These are phyloP conservation scores for Vulpes ferrilata DNA, from an alignment of 2,113 vertebrate species.

Conservation along the genomic window DNA sequence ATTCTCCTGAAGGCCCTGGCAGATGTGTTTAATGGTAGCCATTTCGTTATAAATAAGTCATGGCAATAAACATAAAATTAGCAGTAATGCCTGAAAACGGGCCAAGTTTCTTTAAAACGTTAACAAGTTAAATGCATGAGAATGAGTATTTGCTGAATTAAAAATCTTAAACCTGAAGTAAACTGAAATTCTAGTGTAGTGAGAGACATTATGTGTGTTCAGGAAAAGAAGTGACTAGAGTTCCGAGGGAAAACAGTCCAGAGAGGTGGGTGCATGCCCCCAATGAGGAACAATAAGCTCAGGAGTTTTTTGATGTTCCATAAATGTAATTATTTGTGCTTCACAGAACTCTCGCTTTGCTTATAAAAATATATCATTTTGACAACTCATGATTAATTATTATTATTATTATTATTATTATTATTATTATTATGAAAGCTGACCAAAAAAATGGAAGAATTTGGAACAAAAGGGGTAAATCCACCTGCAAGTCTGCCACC, in stretches of 20 bases:
- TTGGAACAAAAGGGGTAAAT: neutral
- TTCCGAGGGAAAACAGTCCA: neutral
- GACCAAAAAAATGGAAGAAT: neutral
- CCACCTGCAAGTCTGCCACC: neutral
- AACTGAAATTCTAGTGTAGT: neutral
- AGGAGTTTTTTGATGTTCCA: neutral
- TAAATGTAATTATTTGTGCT: neutral
- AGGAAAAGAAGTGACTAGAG: neutral
- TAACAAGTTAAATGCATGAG: neutral
- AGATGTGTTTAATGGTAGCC: neutral
- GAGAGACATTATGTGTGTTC: neutral
- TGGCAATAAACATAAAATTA: neutral
- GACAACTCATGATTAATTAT: neutral
- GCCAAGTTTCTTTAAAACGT: neutral
- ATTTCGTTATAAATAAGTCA: slow-evolving; percentile 3
- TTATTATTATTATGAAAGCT: neutral
- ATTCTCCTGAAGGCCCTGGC: neutral
- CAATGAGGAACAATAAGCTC: neutral
- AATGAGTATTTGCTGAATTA: neutral
- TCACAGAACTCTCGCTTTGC: neutral
- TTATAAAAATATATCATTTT: neutral
- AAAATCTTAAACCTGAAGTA: neutral
- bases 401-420: neutral
- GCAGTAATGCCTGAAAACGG: neutral
- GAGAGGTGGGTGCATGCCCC: neutral